Conservation (phyloP, 1,140 invertebrate species). For the Caenorhabditis briggsae region DNA sequence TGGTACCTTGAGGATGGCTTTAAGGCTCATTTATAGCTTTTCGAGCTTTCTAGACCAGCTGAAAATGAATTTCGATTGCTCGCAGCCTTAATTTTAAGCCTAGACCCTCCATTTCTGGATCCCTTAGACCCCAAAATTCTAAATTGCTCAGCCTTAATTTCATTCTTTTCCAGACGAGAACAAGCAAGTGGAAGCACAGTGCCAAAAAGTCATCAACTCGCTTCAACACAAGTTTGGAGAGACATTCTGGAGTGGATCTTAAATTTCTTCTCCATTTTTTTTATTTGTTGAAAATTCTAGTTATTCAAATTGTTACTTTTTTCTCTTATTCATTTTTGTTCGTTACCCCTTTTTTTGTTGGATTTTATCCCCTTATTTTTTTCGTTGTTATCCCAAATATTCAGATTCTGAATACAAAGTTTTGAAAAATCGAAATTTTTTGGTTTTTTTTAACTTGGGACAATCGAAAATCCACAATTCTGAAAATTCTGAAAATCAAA, state of each 20-base stretch:
- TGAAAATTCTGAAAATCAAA: too few relatives aligned
- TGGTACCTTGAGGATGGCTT: too few relatives aligned
- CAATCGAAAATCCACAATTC: too few relatives aligned
- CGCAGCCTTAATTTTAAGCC: too few relatives aligned
- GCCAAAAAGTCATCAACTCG: constrained; percentile 63
- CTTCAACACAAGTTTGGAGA: constrained; percentile 65
- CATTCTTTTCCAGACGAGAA: constrained; percentile 57
- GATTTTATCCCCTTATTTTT: not conserved
- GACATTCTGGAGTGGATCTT: constrained; percentile 40
- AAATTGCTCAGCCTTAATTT: not conserved
- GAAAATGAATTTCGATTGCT: too few relatives aligned
- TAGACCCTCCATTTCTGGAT: not conserved
- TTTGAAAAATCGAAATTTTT: too few relatives aligned
- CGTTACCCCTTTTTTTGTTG: not conserved
- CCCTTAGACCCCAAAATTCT: not conserved
- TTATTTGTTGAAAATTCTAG: not conserved
- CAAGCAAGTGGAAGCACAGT: constrained; percentile 66
- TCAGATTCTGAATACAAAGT: too few relatives aligned
- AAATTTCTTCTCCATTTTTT: not conserved
- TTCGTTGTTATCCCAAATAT: not conserved
- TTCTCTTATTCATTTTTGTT: not conserved
- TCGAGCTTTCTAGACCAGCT: too few relatives aligned
- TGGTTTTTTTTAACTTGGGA: too few relatives aligned
- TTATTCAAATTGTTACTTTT: constrained; percentile 26
- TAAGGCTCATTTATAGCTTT: too few relatives aligned